Evolutionary conservation across 2,888 invertebrate genomes (phyloP).

Genomic region (Zygaena filipendulae): DNA sequence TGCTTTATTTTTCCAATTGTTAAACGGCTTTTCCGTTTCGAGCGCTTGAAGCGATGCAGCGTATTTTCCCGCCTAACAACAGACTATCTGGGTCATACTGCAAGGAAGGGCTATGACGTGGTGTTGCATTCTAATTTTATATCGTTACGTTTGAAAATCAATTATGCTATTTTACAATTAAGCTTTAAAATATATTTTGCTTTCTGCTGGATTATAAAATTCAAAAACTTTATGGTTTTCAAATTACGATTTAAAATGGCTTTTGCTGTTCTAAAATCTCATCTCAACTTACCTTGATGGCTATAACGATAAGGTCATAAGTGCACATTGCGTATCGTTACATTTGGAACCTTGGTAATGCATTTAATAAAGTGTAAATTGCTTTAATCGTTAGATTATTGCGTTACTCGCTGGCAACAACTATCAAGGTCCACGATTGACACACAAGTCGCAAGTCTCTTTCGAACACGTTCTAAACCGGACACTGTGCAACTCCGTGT

Average conservation of each 20-base stretch:
- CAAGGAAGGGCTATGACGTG: conserved; percentile 40
- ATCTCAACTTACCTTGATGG: neutral
- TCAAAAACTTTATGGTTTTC: too few relatives aligned
- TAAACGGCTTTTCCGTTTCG: too few relatives aligned
- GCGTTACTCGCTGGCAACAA: neutral
- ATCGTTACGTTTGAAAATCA: neutral
- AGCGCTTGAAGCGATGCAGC: too few relatives aligned
- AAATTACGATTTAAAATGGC: too few relatives aligned
- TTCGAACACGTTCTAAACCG: neutral
- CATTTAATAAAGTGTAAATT: neutral
- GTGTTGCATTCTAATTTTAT: conserved; percentile 40
- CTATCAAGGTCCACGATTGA: neutral
- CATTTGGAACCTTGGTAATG: neutral
- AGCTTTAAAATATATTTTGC: too few relatives aligned
- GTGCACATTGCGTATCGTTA: neutral
- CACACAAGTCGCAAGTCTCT: neutral
- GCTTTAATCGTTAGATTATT: neutral
- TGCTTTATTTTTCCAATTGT: too few relatives aligned
- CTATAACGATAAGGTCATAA: neutral
- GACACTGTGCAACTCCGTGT: too few relatives aligned
- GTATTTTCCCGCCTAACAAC: conserved; percentile 47
- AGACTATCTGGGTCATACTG: conserved; percentile 45
- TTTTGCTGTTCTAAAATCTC: neutral
- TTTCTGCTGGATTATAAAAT: neutral
- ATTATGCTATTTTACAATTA: neutral